Base-by-base conservation (phyloP, 2,113 vertebrate species). In the Heterochromis multidens region DNA sequence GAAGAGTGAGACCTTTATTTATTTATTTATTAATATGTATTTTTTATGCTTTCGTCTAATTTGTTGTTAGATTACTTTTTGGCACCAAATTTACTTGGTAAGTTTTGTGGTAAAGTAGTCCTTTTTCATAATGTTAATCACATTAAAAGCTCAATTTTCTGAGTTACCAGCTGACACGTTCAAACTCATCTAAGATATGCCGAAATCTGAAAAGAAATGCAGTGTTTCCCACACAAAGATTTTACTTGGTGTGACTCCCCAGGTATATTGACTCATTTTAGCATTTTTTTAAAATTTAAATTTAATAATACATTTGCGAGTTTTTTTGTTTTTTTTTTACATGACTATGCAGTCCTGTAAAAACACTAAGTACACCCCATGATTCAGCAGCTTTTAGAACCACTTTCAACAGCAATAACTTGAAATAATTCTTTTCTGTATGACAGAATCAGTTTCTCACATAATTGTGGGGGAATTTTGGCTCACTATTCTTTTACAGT, bases 191-290 rank as follows among this genome's bases (percentile, higher is more conserved):
- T n/a, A 23, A 1, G 37, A 23, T 9, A 40, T 40, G 21, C 1
- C 62, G 8, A 21, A 21, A 65, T 0, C 2, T 65, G 7, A 65
- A 65, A 40, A 65, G 35, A 65, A 40, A 40, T 40, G 35, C 21
- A 65, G 35, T 65, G 21, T 65, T 40, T 16, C 21, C 62, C 0
- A 0, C 35, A 23, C 35, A 40, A 16, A 65, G 62, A 37, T 0
- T 65, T n/a, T n/a, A n/a, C n/a, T n/a, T n/a, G n/a, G n/a, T n/a
- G n/a, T n/a, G n/a, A n/a, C n/a, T n/a, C n/a, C n/a, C n/a, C n/a
- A n/a, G n/a, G n/a, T n/a, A n/a, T n/a, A n/a, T n/a, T n/a, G n/a
- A n/a, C n/a, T n/a, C n/a, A n/a, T n/a, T n/a, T n/a, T n/a, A n/a
- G n/a, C n/a, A n/a, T n/a, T n/a, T n/a, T n/a, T n/a, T n/a, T n/a